Percentiles rank a stretch among this genome's conserved stretches.
phyloP scores from a whole-genome alignment of 2,797 vertebrate genomes.

The Pogoniulus pusillus region DNA sequence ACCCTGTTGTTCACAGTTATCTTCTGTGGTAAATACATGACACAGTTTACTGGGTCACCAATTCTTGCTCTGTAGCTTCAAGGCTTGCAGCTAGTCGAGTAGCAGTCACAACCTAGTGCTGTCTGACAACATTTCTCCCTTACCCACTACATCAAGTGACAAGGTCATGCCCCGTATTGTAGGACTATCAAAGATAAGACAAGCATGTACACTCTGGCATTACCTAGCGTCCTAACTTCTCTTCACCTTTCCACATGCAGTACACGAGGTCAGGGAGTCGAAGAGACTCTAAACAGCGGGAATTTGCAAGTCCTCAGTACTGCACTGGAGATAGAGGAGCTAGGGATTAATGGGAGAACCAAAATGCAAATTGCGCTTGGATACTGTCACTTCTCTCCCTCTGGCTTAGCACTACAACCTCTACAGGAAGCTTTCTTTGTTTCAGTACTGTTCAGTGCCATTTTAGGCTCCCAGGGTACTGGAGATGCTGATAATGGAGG shows the following conservation, averaged over 20 bases:
- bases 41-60: not conserved
- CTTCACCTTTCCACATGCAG: not conserved
- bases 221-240: not conserved
- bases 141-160: not conserved
- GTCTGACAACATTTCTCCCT: not conserved
- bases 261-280: not conserved
- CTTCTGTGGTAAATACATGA: not conserved
- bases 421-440: accelerated
- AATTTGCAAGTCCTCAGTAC: not conserved
- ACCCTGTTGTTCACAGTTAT: not conserved
- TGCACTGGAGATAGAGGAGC: not conserved
- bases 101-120: not conserved
- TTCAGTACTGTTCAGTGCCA: not conserved
- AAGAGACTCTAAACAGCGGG: not conserved
- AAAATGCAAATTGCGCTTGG: not conserved
- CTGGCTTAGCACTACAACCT: not conserved
- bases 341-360: accelerated
- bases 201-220: not conserved
- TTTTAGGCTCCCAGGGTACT: not conserved
- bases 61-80: not conserved
- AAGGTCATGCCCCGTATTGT: not conserved
- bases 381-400: not conserved
- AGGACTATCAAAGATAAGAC: not conserved
- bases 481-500: accelerated
- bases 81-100: accelerated